Base-by-base conservation (phyloP, 2,113 vertebrate species). In the Actenoides lindsayi region DNA sequence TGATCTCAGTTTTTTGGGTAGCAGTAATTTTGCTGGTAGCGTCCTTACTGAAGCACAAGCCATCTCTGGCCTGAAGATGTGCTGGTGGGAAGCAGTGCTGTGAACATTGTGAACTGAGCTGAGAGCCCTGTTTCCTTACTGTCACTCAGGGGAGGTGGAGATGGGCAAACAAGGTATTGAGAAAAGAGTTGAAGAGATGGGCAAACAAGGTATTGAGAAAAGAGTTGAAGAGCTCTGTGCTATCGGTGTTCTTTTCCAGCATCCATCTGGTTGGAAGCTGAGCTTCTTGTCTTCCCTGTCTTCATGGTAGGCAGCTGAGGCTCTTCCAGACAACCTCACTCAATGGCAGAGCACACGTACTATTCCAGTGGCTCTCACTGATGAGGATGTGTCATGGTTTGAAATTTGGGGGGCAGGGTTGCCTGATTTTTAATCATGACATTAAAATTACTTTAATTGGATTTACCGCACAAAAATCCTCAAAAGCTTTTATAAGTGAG, bases 361-460 rank as follows among this genome's bases (percentile, higher is more conserved):
- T 76, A 11, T 30, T 71, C 57, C 46, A 54, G 56, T 35, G 39
- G 13, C 39, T 89, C 13, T 67, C 37, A 44, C 42, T 68, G 17
- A 39, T 37, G 39, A 56, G 39, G 35, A 74, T 41, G 18, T 77
- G 39, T 53, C 5, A 4, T 17, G 18, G 35, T 60, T 90, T 5
- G 7, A 76, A 88, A 85, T 42, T 20, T 28, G n/a, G 9, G 23
- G 42, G 39, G 8, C 28, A 64, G 76, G 42, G 53, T 33, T 59
- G 42, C 57, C 74, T 89, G 76, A 51, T 86, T 80, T 93, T 89
- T 76, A 88, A 39, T 94, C 63, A 50, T 48, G 19, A 74, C 50
- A 62, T 89, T 86, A 88, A 90, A 83, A 87, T 89, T 85, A 59
- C 28, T 81, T 91, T 92, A 96, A 94, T 86, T 90, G 59, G 87